These are phyloP conservation scores for Bombus pascuorum DNA, from an alignment of 1,140 invertebrate species.

Conservation along the genomic window DNA sequence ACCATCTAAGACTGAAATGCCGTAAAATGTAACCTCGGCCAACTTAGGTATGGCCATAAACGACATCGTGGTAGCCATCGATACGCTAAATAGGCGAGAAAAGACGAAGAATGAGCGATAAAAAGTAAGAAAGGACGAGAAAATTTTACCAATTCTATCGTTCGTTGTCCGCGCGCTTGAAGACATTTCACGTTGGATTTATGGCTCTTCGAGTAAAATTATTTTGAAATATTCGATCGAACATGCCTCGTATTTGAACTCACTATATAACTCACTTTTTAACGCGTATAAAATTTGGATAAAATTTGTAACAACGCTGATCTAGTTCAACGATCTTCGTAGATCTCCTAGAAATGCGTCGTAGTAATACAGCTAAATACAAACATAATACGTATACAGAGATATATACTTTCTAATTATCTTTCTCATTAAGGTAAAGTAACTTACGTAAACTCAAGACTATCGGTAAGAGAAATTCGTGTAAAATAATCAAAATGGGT, in stretches of 20 bases:
- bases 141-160: neutral
- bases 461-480: neutral
- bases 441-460: neutral
- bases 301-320: neutral
- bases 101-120: conserved; percentile 34
- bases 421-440: neutral
- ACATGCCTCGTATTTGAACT: too few species aligned
- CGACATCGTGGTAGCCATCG: conserved; percentile 63
- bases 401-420: neutral
- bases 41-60: conserved; percentile 80
- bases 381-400: too few species aligned
- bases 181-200: neutral
- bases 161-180: neutral
- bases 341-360: too few species aligned
- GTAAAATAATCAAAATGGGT: too few species aligned
- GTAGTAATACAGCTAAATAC: too few species aligned
- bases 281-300: neutral
- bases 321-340: neutral
- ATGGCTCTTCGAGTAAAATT: neutral
- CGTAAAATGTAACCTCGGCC: conserved; percentile 81
- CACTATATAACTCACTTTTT: neutral
- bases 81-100: conserved; percentile 29
- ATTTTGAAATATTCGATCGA: neutral
- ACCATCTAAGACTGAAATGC: conserved; percentile 78
- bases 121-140: conserved; percentile 26